Evolutionary conservation across 1,140 invertebrate species (phyloP), one percentile per base, ranked within the genome.

Genomic region (Aphidius gifuensis): DNA sequence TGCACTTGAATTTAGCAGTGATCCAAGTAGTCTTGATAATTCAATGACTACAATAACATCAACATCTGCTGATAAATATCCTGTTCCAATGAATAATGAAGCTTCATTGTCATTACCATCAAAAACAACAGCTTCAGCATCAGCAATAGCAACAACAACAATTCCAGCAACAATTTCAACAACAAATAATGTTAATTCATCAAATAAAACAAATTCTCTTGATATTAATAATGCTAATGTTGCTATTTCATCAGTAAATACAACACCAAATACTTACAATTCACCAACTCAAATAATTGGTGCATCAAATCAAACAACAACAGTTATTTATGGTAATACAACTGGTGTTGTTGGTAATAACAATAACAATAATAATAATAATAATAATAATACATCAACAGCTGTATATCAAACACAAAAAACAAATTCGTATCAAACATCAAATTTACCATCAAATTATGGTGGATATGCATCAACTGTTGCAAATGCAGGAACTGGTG

Each of bases 1-100:
- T 59, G 93, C 88, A 16, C 81, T 97, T 66, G 94, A 97, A 71
- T 92, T 95, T 74, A 90, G 91, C 54, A 83, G 84, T 62, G 88
- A 89, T 68, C 78, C 83, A n/a, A 81, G 79, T 60, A 82, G 85
- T 49, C 82, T 85, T 59, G 83, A 87, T 67, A 74, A 76, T 55
- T 70, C 77, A 5, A 71, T 81, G 58, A 62, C 60, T 38, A 60
- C 32, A 64, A 67, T 60, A 67, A 67, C 42, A 60, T 62, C 16
- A 57, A 54, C 50, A 64, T 78, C 42, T 50, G 74, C 1, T 70
- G 69, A 44, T 72, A 77, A 76, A 50, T 70, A 60, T 56, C 69
- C 69, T 6, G 73, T 72, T 48, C 56, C 70, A 5, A 47, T 58
- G 0, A 32, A 32, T 5, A 32, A 32, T 5, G 53, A 42, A 16